A percentile compares a stretch with the other conserved stretches of the same genome.
phyloP scores from a whole-genome alignment of 1,140 invertebrate species.

The Drosophila santomea region DNA sequence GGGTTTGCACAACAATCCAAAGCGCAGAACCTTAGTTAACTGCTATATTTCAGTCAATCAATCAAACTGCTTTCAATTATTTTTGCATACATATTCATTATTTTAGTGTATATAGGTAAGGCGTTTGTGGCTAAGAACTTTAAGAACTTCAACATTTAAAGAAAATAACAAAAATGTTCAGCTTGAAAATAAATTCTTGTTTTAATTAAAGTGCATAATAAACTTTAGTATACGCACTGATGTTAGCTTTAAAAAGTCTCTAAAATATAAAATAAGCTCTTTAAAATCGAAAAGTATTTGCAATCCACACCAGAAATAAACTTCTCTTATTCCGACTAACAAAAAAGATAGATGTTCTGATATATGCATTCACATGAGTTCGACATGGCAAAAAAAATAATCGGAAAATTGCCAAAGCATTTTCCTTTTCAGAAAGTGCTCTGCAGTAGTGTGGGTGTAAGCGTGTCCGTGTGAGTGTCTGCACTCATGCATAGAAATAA shows the following conservation, averaged over 20 bases:
- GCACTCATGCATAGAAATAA: slow-evolving; percentile 54
- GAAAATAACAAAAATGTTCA: neutral
- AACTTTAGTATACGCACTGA: too few relatives aligned
- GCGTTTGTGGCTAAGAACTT: slow-evolving; percentile 5
- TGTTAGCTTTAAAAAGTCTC: neutral
- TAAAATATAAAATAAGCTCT: neutral
- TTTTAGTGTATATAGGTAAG: slow-evolving; percentile 3
- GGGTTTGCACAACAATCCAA: neutral
- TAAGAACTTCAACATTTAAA: neutral
- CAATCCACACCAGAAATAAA: neutral
- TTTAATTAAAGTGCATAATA: neutral
- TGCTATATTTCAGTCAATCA: slow-evolving; percentile 30
- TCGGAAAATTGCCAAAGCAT: slow-evolving; percentile 26
- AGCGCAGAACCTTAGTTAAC: slow-evolving; percentile 37
- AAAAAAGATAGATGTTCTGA: slow-evolving; percentile 11
- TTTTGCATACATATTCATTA: slow-evolving; percentile 2
- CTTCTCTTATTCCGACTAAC: neutral
- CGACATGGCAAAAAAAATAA: slow-evolving; percentile 8
- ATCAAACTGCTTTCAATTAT: slow-evolving; percentile 38
- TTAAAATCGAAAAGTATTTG: neutral
- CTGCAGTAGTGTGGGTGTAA: slow-evolving; percentile 11
- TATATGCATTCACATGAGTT: slow-evolving; percentile 5
- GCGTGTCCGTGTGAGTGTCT: slow-evolving; percentile 25
- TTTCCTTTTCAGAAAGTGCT: slow-evolving; percentile 41
- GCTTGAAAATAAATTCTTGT: too few relatives aligned